These are phyloP conservation scores for Penaeus vannamei DNA, from an alignment of 1,140 invertebrate genomes.

Conservation along the genomic window DNA sequence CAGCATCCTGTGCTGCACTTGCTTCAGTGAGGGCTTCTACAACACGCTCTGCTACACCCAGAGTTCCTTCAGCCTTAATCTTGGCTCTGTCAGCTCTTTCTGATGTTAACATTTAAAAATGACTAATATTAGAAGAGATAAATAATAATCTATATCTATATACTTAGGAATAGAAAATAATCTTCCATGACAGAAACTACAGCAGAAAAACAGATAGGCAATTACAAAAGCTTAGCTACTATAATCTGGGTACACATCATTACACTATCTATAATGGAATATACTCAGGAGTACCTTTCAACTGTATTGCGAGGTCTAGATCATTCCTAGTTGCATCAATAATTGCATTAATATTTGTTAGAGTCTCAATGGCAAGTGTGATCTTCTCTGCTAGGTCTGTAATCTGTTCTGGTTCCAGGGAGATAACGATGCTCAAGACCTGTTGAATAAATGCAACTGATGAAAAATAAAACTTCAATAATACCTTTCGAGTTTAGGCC, in stretches of 20 bases:
- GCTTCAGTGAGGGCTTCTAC: conserved; percentile 79
- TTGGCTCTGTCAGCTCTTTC: conserved; percentile 70
- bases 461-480: not conserved
- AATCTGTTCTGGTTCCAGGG: conserved; percentile 88
- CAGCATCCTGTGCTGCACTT: conserved; percentile 82
- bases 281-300: conserved; percentile 83
- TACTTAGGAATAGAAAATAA: not conserved
- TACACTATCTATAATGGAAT: conserved; percentile 77
- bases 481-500: not conserved
- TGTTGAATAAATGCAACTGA: conserved; percentile 66
- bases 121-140: not conserved
- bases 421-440: conserved; percentile 78
- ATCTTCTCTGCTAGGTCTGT: conserved; percentile 86
- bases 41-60: conserved; percentile 77
- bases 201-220: not conserved
- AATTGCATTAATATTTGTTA: conserved; percentile 92
- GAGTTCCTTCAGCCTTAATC: conserved; percentile 74
- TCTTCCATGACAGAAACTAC: not conserved
- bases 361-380: conserved; percentile 85
- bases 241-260: not conserved
- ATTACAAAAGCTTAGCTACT: not conserved
- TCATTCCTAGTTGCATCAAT: conserved; percentile 87
- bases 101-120: conserved; percentile 64
- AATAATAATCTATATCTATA: not conserved
- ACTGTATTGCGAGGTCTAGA: conserved; percentile 79